Percentiles rank a stretch among this genome's conserved stretches.
Evolutionary conservation across 2,888 invertebrate genomes (phyloP).

Genomic region (Xanthia togata): DNA sequence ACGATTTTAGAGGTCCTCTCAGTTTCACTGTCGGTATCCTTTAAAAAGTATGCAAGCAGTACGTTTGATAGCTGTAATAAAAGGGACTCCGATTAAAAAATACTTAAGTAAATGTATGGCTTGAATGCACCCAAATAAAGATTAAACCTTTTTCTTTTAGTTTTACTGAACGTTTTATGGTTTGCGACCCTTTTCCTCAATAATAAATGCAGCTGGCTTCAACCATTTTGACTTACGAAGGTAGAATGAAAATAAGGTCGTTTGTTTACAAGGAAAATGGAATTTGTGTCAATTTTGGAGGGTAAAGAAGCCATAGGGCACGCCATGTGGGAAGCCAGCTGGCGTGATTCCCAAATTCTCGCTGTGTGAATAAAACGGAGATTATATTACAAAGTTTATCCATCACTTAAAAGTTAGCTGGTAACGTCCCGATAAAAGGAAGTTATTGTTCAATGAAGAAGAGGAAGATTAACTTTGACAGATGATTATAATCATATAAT

Average conservation of each 20-base stretch:
- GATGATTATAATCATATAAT: slow-evolving; percentile 58
- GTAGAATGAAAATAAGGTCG: slow-evolving; percentile 27
- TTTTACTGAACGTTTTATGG: slow-evolving; percentile 44
- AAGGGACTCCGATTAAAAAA: slow-evolving; percentile 57
- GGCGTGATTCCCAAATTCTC: slow-evolving; percentile 59
- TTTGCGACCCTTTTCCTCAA: slow-evolving; percentile 28
- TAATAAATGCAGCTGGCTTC: slow-evolving; percentile 31
- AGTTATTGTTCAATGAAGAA: slow-evolving; percentile 61
- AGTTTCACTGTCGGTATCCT: slow-evolving; percentile 40
- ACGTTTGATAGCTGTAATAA: slow-evolving; percentile 61
- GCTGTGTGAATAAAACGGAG: slow-evolving; percentile 63
- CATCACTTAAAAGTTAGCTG: slow-evolving; percentile 68
- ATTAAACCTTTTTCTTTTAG: slow-evolving; percentile 34
- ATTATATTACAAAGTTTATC: slow-evolving; percentile 69
- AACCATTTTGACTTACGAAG: slow-evolving; percentile 12
- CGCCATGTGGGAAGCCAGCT: slow-evolving; percentile 49
- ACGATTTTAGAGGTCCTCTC: slow-evolving; percentile 54
- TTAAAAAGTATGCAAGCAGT: slow-evolving; percentile 51
- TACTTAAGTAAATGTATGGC: slow-evolving; percentile 48
- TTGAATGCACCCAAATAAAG: slow-evolving; percentile 46
- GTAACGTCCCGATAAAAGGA: slow-evolving; percentile 62
- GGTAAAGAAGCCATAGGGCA: slow-evolving; percentile 47
- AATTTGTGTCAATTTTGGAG: slow-evolving; percentile 40
- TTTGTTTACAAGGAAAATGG: slow-evolving; percentile 43
- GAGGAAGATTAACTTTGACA: slow-evolving; percentile 60